Evolutionary conservation across 2,888 invertebrate species (phyloP).

Genomic region (Andrena dorsata): DNA sequence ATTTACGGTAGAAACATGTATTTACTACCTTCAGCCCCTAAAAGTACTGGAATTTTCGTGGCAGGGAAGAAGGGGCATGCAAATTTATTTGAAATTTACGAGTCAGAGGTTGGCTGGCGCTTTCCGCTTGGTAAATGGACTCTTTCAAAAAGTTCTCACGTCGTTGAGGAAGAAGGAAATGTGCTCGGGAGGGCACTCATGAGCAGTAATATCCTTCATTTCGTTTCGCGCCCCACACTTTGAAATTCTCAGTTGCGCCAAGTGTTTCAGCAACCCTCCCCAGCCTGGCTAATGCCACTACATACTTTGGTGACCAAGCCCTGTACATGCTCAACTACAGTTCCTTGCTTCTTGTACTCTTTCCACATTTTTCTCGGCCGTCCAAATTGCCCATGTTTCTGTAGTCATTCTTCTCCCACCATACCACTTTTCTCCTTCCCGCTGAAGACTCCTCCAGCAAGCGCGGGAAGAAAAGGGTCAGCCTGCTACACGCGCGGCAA

Average conservation of each 20-base stretch:
- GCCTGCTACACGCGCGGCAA: no score
- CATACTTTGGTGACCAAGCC: background rate
- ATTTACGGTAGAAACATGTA: constrained; percentile 4
- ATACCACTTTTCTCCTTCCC: no score
- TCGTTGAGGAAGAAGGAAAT: no score
- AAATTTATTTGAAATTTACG: no score
- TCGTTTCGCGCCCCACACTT: background rate
- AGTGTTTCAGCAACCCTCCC: background rate
- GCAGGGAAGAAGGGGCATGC: background rate
- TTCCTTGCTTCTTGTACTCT: background rate
- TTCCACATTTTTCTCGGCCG: background rate
- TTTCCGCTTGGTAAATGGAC: no score
- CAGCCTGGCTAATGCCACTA: background rate
- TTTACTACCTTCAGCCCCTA: no score
- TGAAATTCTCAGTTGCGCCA: background rate
- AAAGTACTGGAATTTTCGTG: no score
- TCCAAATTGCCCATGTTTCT: background rate
- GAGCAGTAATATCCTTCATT: background rate
- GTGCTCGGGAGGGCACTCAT: no score
- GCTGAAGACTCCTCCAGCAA: no score
- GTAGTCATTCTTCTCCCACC: background rate
- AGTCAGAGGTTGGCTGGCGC: no score
- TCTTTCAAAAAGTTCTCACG: no score
- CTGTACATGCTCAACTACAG: background rate
- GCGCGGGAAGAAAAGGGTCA: background rate